Percentiles rank a stretch among this genome's conserved stretches.
Conservation (phyloP, 2,888 invertebrate species). For the Leucozona laternaria region DNA sequence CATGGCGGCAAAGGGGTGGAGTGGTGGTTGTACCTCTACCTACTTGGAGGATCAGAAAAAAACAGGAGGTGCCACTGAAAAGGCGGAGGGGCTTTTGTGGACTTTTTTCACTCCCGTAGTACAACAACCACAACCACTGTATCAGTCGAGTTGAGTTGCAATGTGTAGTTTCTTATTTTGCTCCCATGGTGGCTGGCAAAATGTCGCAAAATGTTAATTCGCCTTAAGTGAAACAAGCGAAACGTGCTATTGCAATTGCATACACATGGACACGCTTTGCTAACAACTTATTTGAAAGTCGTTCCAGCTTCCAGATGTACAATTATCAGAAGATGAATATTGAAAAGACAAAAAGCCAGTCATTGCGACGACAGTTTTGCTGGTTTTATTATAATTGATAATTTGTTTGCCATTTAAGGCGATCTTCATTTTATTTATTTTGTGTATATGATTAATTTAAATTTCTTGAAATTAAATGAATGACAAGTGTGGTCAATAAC, state of each 20-base stretch:
- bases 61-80: slow-evolving; percentile 37
- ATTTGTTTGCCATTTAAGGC: slow-evolving; percentile 44
- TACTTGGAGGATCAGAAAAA: slow-evolving; percentile 7
- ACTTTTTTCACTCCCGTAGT: slow-evolving; percentile 4
- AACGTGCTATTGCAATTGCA: slow-evolving; percentile 57
- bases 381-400: slow-evolving; percentile 47
- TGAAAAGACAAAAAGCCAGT: slow-evolving; percentile 6
- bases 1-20: too few relatives aligned
- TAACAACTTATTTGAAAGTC: slow-evolving; percentile 63
- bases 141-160: slow-evolving; percentile 15
- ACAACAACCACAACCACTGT: not conserved
- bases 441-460: slow-evolving; percentile 53
- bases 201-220: slow-evolving; percentile 67
- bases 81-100: slow-evolving; percentile 34
- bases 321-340: slow-evolving; percentile 28
- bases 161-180: slow-evolving; percentile 7
- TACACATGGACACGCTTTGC: not conserved
- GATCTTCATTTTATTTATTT: slow-evolving; percentile 38
- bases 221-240: slow-evolving; percentile 55
- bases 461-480: slow-evolving; percentile 59
- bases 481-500: slow-evolving; percentile 41
- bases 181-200: slow-evolving; percentile 52
- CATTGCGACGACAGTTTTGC: slow-evolving; percentile 12
- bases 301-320: slow-evolving; percentile 63
- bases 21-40: slow-evolving; percentile 2